These are phyloP conservation scores for Stichodactyla mertensii DNA, from an alignment of 64 coral and sea anemone species.

Conservation along the genomic window DNA sequence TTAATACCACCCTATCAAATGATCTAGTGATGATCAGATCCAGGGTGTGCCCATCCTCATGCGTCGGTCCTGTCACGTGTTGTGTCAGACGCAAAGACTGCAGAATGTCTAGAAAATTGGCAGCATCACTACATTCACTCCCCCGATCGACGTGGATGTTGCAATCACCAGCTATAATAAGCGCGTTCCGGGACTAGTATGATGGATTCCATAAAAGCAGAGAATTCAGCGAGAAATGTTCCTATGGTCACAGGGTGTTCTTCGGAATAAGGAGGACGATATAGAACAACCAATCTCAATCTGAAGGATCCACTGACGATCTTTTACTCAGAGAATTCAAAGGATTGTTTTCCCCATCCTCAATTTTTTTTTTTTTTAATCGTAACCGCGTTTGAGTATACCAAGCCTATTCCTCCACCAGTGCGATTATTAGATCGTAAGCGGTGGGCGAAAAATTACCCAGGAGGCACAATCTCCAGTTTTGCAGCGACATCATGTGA, in stretches of 20 bases:
- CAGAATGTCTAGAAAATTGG: not conserved
- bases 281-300: not conserved
- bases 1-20: not conserved
- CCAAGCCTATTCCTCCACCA: conserved; percentile 25
- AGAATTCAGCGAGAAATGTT: conserved; percentile 46
- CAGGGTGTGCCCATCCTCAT: not conserved
- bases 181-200: not conserved
- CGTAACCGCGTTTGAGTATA: conserved; percentile 20
- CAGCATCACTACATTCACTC: not conserved
- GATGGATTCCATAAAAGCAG: conserved; percentile 43
- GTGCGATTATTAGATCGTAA: not conserved
- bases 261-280: conserved; percentile 31
- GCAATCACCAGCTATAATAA: not conserved
- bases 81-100: not conserved
- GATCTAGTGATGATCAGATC: not conserved
- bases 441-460: conserved; percentile 6
- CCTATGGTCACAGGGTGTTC: conserved; percentile 36
- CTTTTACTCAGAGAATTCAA: not conserved
- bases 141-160: not conserved
- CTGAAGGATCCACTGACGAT: not conserved
- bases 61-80: not conserved
- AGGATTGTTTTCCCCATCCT: not conserved
- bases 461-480: conserved; percentile 10
- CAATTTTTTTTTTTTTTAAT: not conserved
- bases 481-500: conserved; percentile 20